These are phyloP conservation scores for Silurus glanis DNA, from an alignment of 2,113 vertebrate genomes.

Conservation along the genomic window DNA sequence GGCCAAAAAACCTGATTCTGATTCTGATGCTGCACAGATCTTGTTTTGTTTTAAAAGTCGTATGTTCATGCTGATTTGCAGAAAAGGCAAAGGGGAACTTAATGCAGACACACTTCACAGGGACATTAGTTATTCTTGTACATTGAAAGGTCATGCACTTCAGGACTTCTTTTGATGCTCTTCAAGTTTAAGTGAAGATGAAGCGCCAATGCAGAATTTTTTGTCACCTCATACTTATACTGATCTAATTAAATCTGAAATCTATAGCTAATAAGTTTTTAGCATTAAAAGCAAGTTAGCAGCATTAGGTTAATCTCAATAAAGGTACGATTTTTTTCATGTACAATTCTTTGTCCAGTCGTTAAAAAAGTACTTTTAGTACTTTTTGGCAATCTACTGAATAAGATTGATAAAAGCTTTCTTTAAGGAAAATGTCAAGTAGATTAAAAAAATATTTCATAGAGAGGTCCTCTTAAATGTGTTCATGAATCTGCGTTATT, in stretches of 20 bases:
- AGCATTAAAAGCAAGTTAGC: neutral
- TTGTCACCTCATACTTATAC: neutral
- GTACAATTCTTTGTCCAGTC: neutral
- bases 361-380: too few species aligned
- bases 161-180: constrained; percentile 30
- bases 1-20: too few species aligned
- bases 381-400: neutral
- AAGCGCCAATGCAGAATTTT: neutral
- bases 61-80: constrained; percentile 54
- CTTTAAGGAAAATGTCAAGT: neutral
- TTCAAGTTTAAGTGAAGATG: constrained; percentile 16
- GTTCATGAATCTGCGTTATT: neutral
- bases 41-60: constrained; percentile 50
- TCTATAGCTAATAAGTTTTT: neutral
- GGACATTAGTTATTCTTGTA: constrained; percentile 56
- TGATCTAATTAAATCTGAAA: too few species aligned
- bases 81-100: constrained; percentile 47
- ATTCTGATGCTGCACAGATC: neutral
- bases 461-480: neutral
- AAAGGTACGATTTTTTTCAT: neutral
- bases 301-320: constrained; percentile 1
- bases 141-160: constrained; percentile 55
- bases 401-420: neutral
- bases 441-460: neutral
- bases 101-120: constrained; percentile 49